These are phyloP conservation scores for Gorsachius goisagi DNA, from an alignment of 2,113 vertebrate genomes.

Conservation along the genomic window DNA sequence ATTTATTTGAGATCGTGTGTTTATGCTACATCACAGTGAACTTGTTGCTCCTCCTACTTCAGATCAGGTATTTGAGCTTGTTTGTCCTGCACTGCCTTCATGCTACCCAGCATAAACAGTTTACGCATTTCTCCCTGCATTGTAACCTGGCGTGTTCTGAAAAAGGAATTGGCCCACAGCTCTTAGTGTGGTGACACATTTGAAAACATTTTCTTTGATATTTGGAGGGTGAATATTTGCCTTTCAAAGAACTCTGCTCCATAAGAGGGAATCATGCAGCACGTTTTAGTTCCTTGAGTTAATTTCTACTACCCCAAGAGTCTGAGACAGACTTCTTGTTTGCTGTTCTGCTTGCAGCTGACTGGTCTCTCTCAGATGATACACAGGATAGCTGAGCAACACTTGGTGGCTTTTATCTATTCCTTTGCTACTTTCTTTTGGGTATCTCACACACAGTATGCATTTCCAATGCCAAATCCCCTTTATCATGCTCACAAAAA, in stretches of 20 bases:
- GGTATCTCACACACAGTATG: not conserved
- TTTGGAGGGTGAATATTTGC: not conserved
- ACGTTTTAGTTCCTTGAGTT: not conserved
- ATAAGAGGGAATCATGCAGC: rapidly evolving
- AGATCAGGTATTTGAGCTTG: not conserved
- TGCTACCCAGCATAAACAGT: not conserved
- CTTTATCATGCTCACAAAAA: not conserved
- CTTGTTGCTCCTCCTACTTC: not conserved
- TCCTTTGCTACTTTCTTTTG: not conserved
- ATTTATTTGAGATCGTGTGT: not conserved
- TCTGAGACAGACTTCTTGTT: not conserved
- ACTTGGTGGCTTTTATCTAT: not conserved
- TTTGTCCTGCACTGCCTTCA: not conserved
- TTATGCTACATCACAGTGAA: not conserved
- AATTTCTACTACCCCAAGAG: not conserved
- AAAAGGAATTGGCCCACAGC: not conserved
- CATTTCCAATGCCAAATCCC: slow-evolving; percentile 10
- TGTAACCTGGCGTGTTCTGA: not conserved
- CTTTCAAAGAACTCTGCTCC: not conserved
- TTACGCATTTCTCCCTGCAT: not conserved
- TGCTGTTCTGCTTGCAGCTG: not conserved
- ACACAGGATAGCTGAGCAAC: not conserved
- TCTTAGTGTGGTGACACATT: not conserved
- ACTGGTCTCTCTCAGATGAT: not conserved
- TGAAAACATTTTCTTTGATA: not conserved